Evolutionary conservation across 2,888 invertebrate genomes (phyloP).

Genomic region (Orchesellides sinensis): DNA sequence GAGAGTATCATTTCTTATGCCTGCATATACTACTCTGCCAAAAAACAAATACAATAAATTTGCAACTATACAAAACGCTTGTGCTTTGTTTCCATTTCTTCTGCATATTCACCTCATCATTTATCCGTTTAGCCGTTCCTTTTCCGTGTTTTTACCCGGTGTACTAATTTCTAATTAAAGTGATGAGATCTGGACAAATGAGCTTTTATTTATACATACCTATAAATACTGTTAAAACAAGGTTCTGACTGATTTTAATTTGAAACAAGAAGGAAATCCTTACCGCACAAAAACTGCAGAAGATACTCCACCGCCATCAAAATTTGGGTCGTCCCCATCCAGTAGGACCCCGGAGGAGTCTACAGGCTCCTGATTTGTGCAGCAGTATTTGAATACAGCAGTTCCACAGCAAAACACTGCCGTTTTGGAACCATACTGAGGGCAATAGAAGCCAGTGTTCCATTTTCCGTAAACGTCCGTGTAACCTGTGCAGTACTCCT

Average conservation of each 20-base stretch:
- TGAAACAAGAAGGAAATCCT: slow-evolving; percentile 3
- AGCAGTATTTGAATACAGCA: slow-evolving; percentile 77
- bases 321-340: slow-evolving; percentile 50
- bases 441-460: slow-evolving; percentile 77
- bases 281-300: slow-evolving; percentile 57
- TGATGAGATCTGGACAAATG: slow-evolving; percentile 32
- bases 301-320: slow-evolving; percentile 42
- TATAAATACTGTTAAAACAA: not conserved
- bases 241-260: not conserved
- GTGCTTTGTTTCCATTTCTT: not conserved
- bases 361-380: slow-evolving; percentile 71
- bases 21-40: not conserved
- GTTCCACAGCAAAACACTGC: slow-evolving; percentile 77
- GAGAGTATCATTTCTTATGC: not conserved
- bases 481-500: slow-evolving; percentile 77
- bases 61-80: not conserved
- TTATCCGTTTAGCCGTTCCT: slow-evolving; percentile 1
- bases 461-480: slow-evolving; percentile 77
- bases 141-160: not conserved
- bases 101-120: not conserved
- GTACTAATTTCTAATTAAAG: slow-evolving; percentile 25
- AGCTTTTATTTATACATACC: not conserved
- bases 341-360: slow-evolving; percentile 11
- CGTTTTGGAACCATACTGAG: slow-evolving; percentile 76
- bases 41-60: not conserved